A percentile compares a stretch with the other conserved stretches of the same genome.
Evolutionary conservation across 2,888 invertebrate species (phyloP).

Genomic region (Aphelenchoides bicaudatus): DNA sequence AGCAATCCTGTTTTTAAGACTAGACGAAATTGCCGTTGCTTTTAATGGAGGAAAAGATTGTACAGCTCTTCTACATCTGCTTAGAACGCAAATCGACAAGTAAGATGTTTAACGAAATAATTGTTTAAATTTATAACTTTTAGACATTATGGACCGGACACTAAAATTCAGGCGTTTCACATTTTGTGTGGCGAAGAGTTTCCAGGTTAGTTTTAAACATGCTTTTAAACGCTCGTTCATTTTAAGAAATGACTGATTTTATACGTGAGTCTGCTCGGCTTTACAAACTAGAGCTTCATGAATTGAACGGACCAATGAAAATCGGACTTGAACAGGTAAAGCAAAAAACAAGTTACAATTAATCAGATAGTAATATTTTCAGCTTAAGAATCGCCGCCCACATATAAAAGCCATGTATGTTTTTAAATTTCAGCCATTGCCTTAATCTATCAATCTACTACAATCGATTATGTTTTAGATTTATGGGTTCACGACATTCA

Average conservation of each 20-base stretch:
- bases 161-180: conserved; percentile 70
- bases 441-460: too few relatives aligned
- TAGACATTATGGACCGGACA: conserved; percentile 46
- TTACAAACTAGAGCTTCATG: conserved; percentile 68
- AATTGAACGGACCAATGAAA: conserved; percentile 72
- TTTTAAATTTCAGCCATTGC: too few relatives aligned
- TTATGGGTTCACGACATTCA: conserved; percentile 85
- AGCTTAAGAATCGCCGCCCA: too few relatives aligned
- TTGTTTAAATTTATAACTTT: conserved; percentile 16
- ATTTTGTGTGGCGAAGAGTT: conserved; percentile 78
- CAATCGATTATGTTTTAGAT: too few relatives aligned
- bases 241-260: conserved; percentile 80
- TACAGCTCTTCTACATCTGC: conserved; percentile 78
- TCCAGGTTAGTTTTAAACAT: too few relatives aligned
- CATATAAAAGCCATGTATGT: conserved; percentile 76
- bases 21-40: conserved; percentile 78
- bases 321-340: conserved; percentile 70
- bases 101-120: conserved; percentile 23
- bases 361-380: too few relatives aligned
- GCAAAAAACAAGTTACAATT: too few relatives aligned
- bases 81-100: conserved; percentile 49
- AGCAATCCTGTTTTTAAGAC: conserved; percentile 68
- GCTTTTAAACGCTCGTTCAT: too few relatives aligned
- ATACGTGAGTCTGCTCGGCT: conserved; percentile 66
- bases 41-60: conserved; percentile 99